A percentile compares a stretch with the other conserved stretches of the same genome.
Evolutionary conservation across 1,140 invertebrate genomes (phyloP).

Genomic region (Pomacea maculata): DNA sequence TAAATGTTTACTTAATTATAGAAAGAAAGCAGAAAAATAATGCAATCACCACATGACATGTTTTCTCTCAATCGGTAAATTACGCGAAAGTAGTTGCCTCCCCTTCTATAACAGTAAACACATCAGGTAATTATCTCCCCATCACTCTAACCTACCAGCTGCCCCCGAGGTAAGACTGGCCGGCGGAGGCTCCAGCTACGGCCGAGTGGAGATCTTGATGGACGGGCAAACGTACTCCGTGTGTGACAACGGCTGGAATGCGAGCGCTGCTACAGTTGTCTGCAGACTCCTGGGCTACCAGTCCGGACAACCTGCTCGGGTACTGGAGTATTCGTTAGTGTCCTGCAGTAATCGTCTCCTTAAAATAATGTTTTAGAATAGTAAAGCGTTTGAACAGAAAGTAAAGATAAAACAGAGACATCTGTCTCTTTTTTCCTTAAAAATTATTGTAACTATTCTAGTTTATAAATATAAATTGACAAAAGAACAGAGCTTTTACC

Average conservation of each 20-base stretch:
- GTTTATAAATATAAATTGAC: neutral
- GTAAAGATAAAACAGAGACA: no score
- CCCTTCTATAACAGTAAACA: no score
- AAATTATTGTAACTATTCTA: neutral
- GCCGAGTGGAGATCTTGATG: conserved; percentile 48
- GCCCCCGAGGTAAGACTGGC: conserved; percentile 31
- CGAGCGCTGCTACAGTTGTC: conserved; percentile 37
- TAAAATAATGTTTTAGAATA: no score
- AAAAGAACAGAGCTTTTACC: no score
- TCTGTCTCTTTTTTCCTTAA: neutral
- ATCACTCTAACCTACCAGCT: conserved; percentile 2
- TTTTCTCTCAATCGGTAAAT: neutral
- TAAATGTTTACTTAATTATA: no score
- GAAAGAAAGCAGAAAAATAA: no score
- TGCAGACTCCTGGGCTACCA: conserved; percentile 35
- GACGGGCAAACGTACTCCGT: conserved; percentile 46
- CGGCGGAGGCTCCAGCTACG: conserved; percentile 43
- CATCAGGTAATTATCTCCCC: neutral
- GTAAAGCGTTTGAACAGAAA: no score
- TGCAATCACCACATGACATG: no score
- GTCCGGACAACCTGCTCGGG: conserved; percentile 22
- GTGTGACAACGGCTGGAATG: conserved; percentile 48
- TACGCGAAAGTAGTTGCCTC: neutral
- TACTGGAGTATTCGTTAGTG: neutral
- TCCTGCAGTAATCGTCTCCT: no score